A percentile compares a stretch with the other conserved stretches of the same genome.
Evolutionary conservation across 2,113 vertebrate genomes (phyloP).

Genomic region (Heloderma charlesbogerti): DNA sequence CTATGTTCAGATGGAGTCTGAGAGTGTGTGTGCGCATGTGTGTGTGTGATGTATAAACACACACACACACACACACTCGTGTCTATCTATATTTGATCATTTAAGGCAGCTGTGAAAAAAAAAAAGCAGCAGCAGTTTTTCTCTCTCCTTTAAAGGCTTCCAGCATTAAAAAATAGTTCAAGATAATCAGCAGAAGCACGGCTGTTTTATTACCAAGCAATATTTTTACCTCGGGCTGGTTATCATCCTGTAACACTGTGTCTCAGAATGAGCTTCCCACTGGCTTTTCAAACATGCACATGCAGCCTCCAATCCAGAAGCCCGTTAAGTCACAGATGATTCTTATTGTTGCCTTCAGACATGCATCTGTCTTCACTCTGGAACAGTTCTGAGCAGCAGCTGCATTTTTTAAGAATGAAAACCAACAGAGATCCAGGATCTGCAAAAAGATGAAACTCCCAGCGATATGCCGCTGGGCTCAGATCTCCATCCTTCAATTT

Average conservation of each 20-base stretch:
- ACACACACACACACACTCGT: neutral
- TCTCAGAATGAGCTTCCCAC: neutral
- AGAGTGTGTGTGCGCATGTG: too few relatives aligned
- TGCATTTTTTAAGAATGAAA: neutral
- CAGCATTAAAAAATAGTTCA: neutral
- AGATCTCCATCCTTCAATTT: neutral
- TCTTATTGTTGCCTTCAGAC: neutral
- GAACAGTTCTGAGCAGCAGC: neutral
- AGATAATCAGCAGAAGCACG: neutral
- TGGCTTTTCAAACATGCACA: neutral
- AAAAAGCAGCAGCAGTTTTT: neutral
- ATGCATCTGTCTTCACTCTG: neutral
- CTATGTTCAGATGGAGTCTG: neutral
- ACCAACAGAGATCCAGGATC: rapidly evolving
- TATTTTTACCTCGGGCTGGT: rapidly evolving
- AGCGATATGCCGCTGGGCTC: neutral
- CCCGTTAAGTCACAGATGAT: neutral
- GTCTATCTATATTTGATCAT: neutral
- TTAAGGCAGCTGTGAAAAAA: neutral
- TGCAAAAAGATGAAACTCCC: neutral
- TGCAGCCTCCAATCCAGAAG: neutral
- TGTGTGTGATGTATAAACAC: neutral
- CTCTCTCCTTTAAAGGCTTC: neutral
- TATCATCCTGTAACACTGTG: neutral
- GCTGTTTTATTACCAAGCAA: neutral